Conservation (phyloP, 2,888 invertebrate genomes). For the Trachelus iudaicus region DNA sequence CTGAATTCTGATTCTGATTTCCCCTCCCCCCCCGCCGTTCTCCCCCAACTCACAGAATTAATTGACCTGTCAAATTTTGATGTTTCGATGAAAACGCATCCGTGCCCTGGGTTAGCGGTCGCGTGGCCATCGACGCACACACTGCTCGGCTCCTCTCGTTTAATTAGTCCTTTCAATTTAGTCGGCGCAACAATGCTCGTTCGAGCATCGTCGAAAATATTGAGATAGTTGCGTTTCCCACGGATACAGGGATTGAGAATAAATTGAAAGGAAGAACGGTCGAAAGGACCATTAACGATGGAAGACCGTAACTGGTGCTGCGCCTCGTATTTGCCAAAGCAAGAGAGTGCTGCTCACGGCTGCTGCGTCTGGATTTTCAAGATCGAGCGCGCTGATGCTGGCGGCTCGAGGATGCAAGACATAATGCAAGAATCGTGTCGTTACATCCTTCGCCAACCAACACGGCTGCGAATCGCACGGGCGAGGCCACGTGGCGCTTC, state of each 20-base stretch:
- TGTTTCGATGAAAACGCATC: constrained; percentile 23
- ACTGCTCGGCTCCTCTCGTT: neutral
- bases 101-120: neutral
- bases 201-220: no score
- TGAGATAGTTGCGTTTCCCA: no score
- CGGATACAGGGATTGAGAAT: no score
- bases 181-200: no score
- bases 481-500: neutral
- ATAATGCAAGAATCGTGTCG: constrained; percentile 2
- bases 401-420: neutral
- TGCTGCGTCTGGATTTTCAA: no score
- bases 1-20: no score
- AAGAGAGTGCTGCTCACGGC: neutral
- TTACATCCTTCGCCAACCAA: neutral
- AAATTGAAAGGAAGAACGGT: no score
- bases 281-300: no score
- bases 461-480: neutral
- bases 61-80: constrained; percentile 54
- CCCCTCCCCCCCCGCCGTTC: no score
- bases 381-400: neutral
- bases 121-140: neutral
- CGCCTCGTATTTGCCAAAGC: no score
- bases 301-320: no score
- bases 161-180: no score
- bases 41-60: constrained; percentile 28